Base-by-base conservation (phyloP, 1,140 invertebrate species). In the Hylaeus volcanicus region DNA sequence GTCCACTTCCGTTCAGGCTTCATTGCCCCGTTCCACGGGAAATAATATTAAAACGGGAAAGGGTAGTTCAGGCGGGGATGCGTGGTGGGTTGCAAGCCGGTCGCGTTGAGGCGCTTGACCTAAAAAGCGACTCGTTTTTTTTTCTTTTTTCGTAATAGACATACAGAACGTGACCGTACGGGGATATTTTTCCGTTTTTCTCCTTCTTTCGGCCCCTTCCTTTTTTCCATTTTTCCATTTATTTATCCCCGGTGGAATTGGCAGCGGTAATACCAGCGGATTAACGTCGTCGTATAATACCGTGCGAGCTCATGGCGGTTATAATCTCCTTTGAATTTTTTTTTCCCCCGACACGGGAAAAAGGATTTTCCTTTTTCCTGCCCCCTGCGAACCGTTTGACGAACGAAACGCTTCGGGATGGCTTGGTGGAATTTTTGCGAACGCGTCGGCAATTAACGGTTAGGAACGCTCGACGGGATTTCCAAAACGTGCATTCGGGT, bases 1-100 rank as follows among this genome's bases (percentile, higher is more conserved):
- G 51, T 79, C 77, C 71, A 58, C 77, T 78, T 74, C 26, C 5
- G 70, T 61, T 70, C 43, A 39, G 61, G 65, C 55, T 37, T 66
- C 74, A 77, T 70, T 51, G 75, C 26, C 48, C 37, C 39, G 5
- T 66, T 37, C 61, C 41, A 26, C 39, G 70, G 9, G 8, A 53
- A 79, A 79, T 79, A 79, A 79, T 79, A 74, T 65, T 79, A 58
- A 65, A 74, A 41, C 61, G 39, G 8, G 45, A 39, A 60, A 71
- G 56, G 66, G 66, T 45, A 39, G 39, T 2, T 26, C 12, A 2
- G n/a, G n/a, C 12, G n/a, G 14, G 41, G 43, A 39, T 8, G 48
- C 6, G 26, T 5, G 5, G 43, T 5, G n/a, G 63, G 15, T 11
- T 65, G 41, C 14, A 15, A 5, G 64, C n/a, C 12, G 5, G 6